Evolutionary conservation across 2,888 invertebrate species (phyloP).

Genomic region (Hylaea fasciaria): DNA sequence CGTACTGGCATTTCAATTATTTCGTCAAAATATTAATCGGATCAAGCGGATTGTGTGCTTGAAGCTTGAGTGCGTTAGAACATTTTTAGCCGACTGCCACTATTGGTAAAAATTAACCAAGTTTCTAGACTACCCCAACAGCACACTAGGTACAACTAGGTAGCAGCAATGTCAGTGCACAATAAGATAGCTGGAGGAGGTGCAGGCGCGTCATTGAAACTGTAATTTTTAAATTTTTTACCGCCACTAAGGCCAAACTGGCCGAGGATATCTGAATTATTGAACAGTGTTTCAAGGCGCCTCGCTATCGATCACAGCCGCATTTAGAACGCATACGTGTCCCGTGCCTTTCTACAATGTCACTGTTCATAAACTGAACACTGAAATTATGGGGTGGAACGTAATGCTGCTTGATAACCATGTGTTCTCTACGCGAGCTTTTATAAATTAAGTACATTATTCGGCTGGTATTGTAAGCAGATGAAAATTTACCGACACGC

Average conservation of each 20-base stretch:
- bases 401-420: no score
- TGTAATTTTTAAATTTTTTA: slow-evolving; percentile 33
- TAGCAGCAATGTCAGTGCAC: not conserved
- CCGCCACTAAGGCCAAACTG: slow-evolving; percentile 25
- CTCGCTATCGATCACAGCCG: slow-evolving; percentile 31
- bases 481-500: no score
- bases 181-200: not conserved
- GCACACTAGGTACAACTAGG: no score
- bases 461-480: no score
- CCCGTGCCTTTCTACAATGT: slow-evolving; percentile 3
- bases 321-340: slow-evolving; percentile 20
- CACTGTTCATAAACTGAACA: not conserved
- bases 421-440: no score
- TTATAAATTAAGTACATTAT: no score
- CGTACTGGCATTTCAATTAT: no score
- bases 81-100: no score
- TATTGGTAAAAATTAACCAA: not conserved
- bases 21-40: no score
- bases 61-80: no score
- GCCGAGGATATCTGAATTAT: slow-evolving; percentile 33
- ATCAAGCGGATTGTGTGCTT: no score
- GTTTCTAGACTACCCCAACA: no score
- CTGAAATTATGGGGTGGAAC: not conserved
- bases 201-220: slow-evolving; percentile 15
- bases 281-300: slow-evolving; percentile 37